These are phyloP conservation scores for Podiceps cristatus DNA, from an alignment of 2,113 vertebrate genomes.

Conservation along the genomic window DNA sequence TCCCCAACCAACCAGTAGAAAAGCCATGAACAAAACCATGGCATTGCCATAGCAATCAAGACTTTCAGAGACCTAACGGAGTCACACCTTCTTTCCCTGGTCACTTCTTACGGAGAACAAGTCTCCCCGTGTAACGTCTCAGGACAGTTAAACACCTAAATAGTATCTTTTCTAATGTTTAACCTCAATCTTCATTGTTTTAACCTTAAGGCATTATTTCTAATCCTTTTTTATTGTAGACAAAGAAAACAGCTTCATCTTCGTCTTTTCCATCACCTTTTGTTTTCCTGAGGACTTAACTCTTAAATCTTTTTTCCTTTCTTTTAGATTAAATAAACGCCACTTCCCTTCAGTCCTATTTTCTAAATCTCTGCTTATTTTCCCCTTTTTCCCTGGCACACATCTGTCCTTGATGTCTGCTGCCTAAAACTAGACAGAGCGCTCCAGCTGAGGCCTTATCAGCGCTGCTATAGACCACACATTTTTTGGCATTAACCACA, in stretches of 20 bases:
- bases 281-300: background rate
- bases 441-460: background rate
- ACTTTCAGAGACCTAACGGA: background rate
- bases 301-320: background rate
- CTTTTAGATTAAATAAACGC: background rate
- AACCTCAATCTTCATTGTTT: background rate
- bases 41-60: background rate
- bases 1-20: background rate
- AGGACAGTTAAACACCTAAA: background rate
- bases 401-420: background rate
- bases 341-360: background rate
- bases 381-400: background rate
- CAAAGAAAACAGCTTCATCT: background rate
- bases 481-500: background rate
- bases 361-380: background rate
- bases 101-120: background rate
- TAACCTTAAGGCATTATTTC: background rate
- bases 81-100: background rate
- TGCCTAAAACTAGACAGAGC: background rate
- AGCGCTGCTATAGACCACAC: accelerated
- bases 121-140: background rate
- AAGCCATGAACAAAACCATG: background rate
- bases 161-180: background rate
- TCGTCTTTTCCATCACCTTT: background rate
- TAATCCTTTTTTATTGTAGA: background rate